phyloP scores from a whole-genome alignment of 2,797 vertebrate species.

The Micromesistius poutassou region DNA sequence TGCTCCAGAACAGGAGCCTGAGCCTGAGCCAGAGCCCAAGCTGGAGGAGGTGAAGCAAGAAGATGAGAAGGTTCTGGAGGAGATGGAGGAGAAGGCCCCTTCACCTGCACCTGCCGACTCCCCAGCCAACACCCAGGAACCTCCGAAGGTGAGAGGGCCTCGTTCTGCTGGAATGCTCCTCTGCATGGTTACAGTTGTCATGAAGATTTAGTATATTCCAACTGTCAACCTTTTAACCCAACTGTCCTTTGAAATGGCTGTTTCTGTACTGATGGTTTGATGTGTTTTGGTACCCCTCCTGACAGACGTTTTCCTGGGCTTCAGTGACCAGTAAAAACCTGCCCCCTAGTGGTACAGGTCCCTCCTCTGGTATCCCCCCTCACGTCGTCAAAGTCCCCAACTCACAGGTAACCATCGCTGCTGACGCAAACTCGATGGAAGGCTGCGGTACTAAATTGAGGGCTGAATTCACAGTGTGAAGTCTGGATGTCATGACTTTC shows the following conservation, averaged over 20 bases:
- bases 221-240: neutral
- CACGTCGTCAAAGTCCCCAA: constrained; percentile 94
- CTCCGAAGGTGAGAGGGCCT: constrained; percentile 80
- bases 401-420: constrained; percentile 85
- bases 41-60: constrained; percentile 81
- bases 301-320: constrained; percentile 98
- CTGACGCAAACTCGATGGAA: neutral
- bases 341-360: constrained; percentile 91
- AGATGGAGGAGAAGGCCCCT: constrained; percentile 86
- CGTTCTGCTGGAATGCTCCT: neutral
- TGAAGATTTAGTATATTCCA: neutral
- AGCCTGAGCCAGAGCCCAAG: constrained; percentile 86
- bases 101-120: constrained; percentile 87
- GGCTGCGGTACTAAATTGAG: too few species aligned
- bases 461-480: neutral
- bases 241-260: neutral
- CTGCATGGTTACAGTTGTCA: neutral
- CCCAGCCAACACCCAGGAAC: constrained; percentile 83
- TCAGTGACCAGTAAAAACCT: constrained; percentile 99
- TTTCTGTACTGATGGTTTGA: constrained; percentile 20
- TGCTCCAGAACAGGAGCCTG: constrained; percentile 82
- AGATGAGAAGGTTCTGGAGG: constrained; percentile 87
- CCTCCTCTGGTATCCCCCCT: constrained; percentile 92
- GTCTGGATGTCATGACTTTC: too few species aligned
- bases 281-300: constrained; percentile 68